Percentiles rank a stretch among this genome's conserved stretches.
Conservation (phyloP, 1,140 invertebrate species). For the Drosophila mayri region DNA sequence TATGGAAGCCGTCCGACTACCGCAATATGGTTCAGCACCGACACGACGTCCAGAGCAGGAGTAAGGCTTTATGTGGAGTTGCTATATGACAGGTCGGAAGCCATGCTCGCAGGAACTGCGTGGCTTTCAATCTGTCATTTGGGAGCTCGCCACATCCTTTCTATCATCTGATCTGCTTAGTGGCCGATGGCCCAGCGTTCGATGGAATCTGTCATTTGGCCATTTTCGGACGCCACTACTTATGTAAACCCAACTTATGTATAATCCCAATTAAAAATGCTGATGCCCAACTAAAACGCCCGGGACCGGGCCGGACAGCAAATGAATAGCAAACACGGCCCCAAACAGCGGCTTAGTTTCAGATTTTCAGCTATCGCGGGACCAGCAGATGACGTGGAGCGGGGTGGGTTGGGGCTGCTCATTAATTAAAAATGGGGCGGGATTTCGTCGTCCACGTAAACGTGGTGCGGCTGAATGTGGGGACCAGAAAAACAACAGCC, state of each 20-base stretch:
- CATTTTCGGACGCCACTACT: constrained; percentile 28
- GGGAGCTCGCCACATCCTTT: neutral
- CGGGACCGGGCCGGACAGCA: constrained; percentile 18
- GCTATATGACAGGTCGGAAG: neutral
- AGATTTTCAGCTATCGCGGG: constrained; percentile 42
- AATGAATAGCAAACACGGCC: constrained; percentile 64
- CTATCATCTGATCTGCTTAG: constrained; percentile 30
- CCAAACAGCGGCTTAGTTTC: constrained; percentile 52
- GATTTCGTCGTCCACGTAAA: neutral
- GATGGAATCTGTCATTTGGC: constrained; percentile 21
- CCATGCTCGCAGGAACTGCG: neutral
- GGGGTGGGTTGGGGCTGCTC: constrained; percentile 47
- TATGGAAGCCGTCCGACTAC: constrained; percentile 27
- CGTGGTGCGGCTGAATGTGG: constrained; percentile 3
- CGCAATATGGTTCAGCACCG: constrained; percentile 27
- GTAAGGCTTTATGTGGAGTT: neutral
- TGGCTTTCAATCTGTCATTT: constrained; percentile 9
- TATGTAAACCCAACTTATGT: constrained; percentile 44
- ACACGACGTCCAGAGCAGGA: neutral
- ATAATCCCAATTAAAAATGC: constrained; percentile 72
- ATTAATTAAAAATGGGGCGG: constrained; percentile 74
- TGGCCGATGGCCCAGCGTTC: neutral
- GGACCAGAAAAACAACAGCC: constrained; percentile 42
- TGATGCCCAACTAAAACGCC: constrained; percentile 48
- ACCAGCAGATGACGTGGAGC: constrained; percentile 8